Evolutionary conservation across 2,797 vertebrate species (phyloP).

Genomic region (Pterois miles): DNA sequence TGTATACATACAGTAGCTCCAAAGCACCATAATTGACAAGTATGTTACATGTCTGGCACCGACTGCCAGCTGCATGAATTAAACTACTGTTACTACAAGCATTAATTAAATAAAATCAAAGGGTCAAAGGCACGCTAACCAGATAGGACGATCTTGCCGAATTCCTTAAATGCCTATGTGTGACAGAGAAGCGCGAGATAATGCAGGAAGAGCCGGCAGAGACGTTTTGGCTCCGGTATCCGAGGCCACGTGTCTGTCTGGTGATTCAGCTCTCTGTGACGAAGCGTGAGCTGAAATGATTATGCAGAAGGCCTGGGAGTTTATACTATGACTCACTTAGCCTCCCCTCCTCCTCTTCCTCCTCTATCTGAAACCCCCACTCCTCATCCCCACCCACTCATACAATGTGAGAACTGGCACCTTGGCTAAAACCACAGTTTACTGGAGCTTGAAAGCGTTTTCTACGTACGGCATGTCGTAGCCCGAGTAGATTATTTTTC

Average conservation of each 20-base stretch:
- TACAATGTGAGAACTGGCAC: conserved; percentile 29
- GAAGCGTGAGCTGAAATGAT: conserved; percentile 71
- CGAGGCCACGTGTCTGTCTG: conserved; percentile 72
- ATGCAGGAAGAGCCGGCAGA: conserved; percentile 15
- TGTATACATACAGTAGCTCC: not conserved
- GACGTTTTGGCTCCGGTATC: conserved; percentile 41
- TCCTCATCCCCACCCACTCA: conserved; percentile 35
- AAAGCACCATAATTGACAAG: not conserved
- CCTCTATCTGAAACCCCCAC: not conserved
- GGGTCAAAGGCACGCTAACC: not conserved
- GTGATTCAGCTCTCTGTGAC: conserved; percentile 74
- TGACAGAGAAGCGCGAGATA: conserved; percentile 5
- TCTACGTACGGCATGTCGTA: not conserved
- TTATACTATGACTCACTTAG: conserved; percentile 71
- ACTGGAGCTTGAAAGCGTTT: not conserved
- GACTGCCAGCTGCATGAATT: not conserved
- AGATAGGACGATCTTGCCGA: not conserved
- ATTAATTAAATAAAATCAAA: not conserved
- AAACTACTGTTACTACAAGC: not conserved
- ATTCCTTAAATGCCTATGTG: not conserved
- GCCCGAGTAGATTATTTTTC: not conserved
- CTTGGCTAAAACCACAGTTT: conserved; percentile 35
- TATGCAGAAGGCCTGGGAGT: conserved; percentile 68
- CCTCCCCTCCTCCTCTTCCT: conserved; percentile 11
- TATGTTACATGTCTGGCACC: not conserved